phyloP scores from a whole-genome alignment of 2,797 vertebrate species.

The Rhinoraja longicauda region DNA sequence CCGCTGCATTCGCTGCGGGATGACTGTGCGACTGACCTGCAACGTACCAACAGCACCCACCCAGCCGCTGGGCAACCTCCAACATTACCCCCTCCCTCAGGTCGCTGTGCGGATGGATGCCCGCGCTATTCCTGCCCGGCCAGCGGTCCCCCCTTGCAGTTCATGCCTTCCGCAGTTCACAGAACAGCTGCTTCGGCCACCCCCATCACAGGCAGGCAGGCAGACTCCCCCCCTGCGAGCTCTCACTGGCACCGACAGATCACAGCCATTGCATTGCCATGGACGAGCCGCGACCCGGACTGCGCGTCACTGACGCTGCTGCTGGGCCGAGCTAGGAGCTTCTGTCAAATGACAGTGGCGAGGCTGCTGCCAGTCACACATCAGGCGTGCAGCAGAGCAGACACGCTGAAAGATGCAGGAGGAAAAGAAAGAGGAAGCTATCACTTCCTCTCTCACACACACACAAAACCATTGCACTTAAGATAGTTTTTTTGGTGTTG shows the following conservation, averaged over 20 bases:
- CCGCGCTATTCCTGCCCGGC: background rate
- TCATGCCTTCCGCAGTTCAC: background rate
- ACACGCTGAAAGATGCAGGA: background rate
- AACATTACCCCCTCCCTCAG: conserved; percentile 28
- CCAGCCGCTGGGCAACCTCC: background rate
- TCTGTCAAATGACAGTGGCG: background rate
- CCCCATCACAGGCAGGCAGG: too few species aligned
- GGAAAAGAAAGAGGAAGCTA: conserved; percentile 22
- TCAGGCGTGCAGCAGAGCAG: conserved; percentile 4
- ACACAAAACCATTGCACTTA: background rate
- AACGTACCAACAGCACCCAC: conserved; percentile 9
- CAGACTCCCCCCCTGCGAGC: too few species aligned
- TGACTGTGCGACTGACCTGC: conserved; percentile 32
- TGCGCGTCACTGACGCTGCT: conserved; percentile 25
- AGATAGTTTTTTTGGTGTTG: background rate
- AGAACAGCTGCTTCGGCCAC: background rate
- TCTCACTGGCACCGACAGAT: background rate
- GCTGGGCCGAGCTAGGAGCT: conserved; percentile 14
- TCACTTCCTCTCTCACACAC: background rate
- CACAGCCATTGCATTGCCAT: conserved; percentile 21
- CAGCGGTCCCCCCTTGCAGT: background rate
- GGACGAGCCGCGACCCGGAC: background rate
- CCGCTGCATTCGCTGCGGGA: background rate
- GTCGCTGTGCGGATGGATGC: background rate
- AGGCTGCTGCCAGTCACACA: conserved; percentile 3